These are phyloP conservation scores for Catostylus mosaicus DNA, from an alignment of 30 jellyfish, hydroid and myxozoan species.

Conservation along the genomic window DNA sequence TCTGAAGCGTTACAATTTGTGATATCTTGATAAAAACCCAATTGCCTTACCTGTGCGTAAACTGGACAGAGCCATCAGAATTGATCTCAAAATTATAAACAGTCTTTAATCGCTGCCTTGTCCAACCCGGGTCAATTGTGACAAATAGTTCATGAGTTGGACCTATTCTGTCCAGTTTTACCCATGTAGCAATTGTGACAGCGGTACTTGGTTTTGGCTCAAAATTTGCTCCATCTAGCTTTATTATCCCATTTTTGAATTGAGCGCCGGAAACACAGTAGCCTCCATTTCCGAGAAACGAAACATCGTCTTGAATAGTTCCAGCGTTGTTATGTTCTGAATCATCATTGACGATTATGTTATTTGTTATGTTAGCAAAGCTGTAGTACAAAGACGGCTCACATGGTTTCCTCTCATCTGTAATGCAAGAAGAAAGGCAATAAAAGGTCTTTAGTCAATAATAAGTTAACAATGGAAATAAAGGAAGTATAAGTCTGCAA, in stretches of 20 bases:
- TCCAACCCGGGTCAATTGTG: constrained; percentile 98
- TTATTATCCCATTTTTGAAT: constrained; percentile 70
- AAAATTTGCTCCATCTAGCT: constrained; percentile 76
- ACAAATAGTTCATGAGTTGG: constrained; percentile 94
- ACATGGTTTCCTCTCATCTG: constrained; percentile 66
- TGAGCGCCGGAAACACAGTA: constrained; percentile 85
- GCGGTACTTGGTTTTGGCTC: constrained; percentile 87
- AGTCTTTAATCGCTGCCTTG: constrained; percentile 78
- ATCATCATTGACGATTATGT: constrained; percentile 69
- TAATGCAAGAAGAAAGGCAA: background rate
- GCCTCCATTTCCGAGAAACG: constrained; percentile 44
- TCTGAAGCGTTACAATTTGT: too few species aligned
- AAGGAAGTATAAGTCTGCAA: too few species aligned
- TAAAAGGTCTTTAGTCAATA: too few species aligned
- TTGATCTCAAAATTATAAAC: constrained; percentile 84
- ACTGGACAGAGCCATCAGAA: constrained; percentile 86
- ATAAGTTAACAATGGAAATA: too few species aligned
- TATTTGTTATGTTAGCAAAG: constrained; percentile 77
- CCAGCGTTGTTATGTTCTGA: constrained; percentile 85
- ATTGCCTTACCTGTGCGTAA: constrained; percentile 72
- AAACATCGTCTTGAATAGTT: constrained; percentile 66
- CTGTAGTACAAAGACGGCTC: constrained; percentile 88
- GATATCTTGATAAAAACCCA: too few species aligned
- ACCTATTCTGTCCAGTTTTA: constrained; percentile 77
- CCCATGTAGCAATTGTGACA: constrained; percentile 94